Base-by-base conservation (phyloP, 2,888 invertebrate species). In the Helleia helle region DNA sequence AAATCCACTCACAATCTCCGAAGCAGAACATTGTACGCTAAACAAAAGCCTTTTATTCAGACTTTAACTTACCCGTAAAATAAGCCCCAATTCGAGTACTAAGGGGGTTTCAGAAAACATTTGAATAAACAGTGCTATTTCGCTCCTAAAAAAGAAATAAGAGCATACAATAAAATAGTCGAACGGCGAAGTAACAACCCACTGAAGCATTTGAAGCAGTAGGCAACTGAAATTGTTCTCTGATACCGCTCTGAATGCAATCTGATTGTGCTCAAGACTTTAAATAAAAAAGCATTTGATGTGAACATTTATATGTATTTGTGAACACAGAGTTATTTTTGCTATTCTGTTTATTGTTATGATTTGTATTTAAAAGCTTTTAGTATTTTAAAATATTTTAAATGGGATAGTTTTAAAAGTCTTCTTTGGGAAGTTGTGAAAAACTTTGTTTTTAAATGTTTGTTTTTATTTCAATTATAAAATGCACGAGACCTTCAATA, bases 151-250 rank as follows among this genome's bases (percentile, higher is more conserved):
- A 17, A 9, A 6, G 18, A 8, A 4, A 18, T 8, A n/a, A 7
- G 1, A 12, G 17, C 5, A 11, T 11, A 7, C 2, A 15, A 17
- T 11, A 11, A 17, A 18, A 3, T n/a, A n/a, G n/a, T n/a, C n/a
- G n/a, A n/a, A 5, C 12, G 22, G 30, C 29, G 36, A 40, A 42
- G 36, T 44, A 47, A 36, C 36, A 36, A 40, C 38, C 38, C 30
- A 42, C 40, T 47, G 42, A 42, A 45, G 40, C 38, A 42, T 24
- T 22, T 2, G 40, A 40, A 45, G 40, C 38, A 42, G 27, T 22
- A 1, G 40, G 38, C 42, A 28, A 38, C 34, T 30, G 42, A 24
- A 44, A 47, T 47, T 45, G 42, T 45, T 39, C 41, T 45, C 45
- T 42, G 47, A 47, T 47, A 42, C 27, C 13, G 44, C 34, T 22